Conservation (phyloP, 2,113 vertebrate genomes). For the Oenanthe melanoleuca region DNA sequence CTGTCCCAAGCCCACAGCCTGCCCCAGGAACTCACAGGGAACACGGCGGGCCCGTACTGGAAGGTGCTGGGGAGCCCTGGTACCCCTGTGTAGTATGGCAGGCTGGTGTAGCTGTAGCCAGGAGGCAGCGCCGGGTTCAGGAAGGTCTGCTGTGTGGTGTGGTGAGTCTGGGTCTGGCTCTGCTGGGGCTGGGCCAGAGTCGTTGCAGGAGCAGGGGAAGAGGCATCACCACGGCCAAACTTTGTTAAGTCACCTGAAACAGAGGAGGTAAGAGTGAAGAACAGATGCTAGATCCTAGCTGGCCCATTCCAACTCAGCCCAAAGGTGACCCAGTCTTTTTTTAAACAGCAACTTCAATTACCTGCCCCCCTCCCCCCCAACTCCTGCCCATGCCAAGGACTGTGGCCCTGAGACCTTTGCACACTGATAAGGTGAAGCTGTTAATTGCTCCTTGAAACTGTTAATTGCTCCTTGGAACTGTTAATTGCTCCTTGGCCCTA, state of each 20-base stretch:
- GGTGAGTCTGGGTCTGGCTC: constrained; percentile 94
- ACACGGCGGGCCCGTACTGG: constrained; percentile 97
- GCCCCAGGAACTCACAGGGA: constrained; percentile 88
- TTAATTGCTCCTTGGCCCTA: neutral
- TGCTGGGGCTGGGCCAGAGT: constrained; percentile 95
- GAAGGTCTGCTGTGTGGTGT: constrained; percentile 96
- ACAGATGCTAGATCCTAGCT: neutral
- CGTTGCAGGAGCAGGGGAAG: constrained; percentile 92
- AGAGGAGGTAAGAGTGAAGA: neutral
- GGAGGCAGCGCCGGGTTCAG: constrained; percentile 95
- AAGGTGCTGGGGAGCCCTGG: constrained; percentile 96
- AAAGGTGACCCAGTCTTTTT: neutral
- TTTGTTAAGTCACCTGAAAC: constrained; percentile 89
- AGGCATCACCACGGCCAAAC: constrained; percentile 92
- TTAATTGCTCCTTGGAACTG: neutral
- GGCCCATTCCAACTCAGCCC: neutral
- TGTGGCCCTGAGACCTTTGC: neutral
- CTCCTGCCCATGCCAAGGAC: neutral
- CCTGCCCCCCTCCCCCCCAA: too few species aligned
- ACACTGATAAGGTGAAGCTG: neutral
- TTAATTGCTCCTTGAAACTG: neutral
- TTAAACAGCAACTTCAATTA: neutral
- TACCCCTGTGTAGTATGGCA: constrained; percentile 97
- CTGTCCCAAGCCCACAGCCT: neutral
- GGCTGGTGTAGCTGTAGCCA: constrained; percentile 98